Percentiles rank a stretch among this genome's conserved stretches.
Evolutionary conservation across 2,113 vertebrate species (phyloP).

Genomic region (Colossoma macropomum): DNA sequence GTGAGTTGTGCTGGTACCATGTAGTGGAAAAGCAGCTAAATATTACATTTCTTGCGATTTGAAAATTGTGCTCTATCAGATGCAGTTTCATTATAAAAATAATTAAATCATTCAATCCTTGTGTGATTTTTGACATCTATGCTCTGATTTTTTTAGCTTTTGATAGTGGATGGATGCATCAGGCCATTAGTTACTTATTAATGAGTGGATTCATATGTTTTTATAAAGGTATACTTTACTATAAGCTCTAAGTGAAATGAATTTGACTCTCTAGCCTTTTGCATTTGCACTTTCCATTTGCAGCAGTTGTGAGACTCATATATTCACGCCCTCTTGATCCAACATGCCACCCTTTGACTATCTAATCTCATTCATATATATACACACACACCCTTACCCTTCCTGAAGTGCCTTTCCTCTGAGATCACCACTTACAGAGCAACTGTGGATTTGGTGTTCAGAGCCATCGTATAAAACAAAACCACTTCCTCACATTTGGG

Average conservation of each 20-base stretch:
- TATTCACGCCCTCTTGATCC: conserved; percentile 44
- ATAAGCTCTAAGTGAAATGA: conserved; percentile 21
- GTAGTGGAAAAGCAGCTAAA: too few species aligned
- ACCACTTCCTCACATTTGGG: neutral
- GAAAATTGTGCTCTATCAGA: too few species aligned
- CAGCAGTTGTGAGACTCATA: conserved; percentile 22
- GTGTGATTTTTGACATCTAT: too few species aligned
- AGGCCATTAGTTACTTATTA: too few species aligned
- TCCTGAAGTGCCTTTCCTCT: conserved; percentile 72
- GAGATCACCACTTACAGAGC: conserved; percentile 71
- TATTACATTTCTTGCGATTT: too few species aligned
- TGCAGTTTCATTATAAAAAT: too few species aligned
- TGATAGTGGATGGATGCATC: too few species aligned
- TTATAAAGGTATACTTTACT: too few species aligned
- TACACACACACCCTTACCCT: conserved; percentile 48
- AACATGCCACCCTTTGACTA: conserved; percentile 9
- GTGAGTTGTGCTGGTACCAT: too few species aligned
- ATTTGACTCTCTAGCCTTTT: neutral
- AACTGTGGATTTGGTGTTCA: conserved; percentile 50
- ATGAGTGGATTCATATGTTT: too few species aligned
- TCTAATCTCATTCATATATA: conserved; percentile 31
- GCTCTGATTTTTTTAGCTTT: too few species aligned
- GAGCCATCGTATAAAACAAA: conserved; percentile 1
- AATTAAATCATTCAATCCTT: too few species aligned
- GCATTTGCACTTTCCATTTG: neutral